Percentiles rank a stretch among this genome's conserved stretches.
Evolutionary conservation across 2,113 vertebrate genomes (phyloP).

Genomic region (Hydrolagus affinis): DNA sequence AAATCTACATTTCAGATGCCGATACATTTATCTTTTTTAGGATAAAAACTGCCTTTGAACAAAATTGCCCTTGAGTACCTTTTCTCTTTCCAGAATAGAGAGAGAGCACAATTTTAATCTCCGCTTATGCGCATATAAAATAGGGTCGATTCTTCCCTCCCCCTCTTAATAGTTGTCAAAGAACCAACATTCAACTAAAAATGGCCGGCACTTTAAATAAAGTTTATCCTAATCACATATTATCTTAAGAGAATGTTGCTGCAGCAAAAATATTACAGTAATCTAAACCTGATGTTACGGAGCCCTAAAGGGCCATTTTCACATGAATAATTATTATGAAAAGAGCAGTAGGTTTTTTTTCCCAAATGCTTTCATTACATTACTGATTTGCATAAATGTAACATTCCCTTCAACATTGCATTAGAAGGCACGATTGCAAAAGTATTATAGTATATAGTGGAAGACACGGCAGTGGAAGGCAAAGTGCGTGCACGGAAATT

Average conservation of each 20-base stretch:
- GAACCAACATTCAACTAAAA: background rate
- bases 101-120: background rate
- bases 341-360: conserved; percentile 26
- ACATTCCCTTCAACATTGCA: conserved; percentile 17
- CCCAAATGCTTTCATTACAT: conserved; percentile 28
- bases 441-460: background rate
- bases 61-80: background rate
- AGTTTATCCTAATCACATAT: conserved; percentile 29
- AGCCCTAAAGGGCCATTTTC: conserved; percentile 26
- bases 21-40: background rate
- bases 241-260: conserved; percentile 28
- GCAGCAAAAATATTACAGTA: conserved; percentile 26
- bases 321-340: conserved; percentile 32
- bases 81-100: no score
- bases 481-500: background rate
- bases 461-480: background rate
- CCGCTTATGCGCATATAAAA: no score
- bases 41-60: background rate
- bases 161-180: background rate
- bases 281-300: conserved; percentile 21
- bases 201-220: conserved; percentile 22
- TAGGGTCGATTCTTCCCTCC: background rate
- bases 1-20: no score
- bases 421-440: no score
- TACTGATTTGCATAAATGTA: conserved; percentile 29